A percentile compares a stretch with the other conserved stretches of the same genome.
These are phyloP conservation scores for Melinopterus prodromus DNA, from an alignment of 2,888 invertebrate genomes.

Conservation along the genomic window DNA sequence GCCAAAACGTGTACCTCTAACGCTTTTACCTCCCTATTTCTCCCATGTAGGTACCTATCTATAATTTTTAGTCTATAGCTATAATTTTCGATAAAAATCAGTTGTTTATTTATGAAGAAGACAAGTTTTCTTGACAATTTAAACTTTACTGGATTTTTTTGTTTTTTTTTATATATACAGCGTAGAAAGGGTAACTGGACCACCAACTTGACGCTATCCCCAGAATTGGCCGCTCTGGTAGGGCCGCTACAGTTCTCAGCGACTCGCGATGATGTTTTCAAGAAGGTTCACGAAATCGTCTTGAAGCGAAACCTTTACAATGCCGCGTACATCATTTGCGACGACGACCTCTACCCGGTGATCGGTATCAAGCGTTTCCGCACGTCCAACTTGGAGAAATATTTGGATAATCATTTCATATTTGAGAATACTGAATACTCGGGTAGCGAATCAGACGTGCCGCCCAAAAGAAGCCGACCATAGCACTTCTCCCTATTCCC, in stretches of 20 bases:
- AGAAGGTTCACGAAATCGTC: constrained; percentile 88
- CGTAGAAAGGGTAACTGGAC: constrained; percentile 75
- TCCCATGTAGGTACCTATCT: too few species aligned
- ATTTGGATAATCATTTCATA: constrained; percentile 89
- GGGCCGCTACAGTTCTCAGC: constrained; percentile 75
- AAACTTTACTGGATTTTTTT: not conserved
- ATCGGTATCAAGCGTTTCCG: constrained; percentile 93
- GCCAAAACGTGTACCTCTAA: too few species aligned
- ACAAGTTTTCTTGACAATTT: too few species aligned
- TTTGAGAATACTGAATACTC: constrained; percentile 58
- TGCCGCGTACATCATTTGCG: constrained; percentile 94
- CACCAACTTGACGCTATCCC: constrained; percentile 82
- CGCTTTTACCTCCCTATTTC: too few species aligned
- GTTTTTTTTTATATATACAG: constrained; percentile 38
- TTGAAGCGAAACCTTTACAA: constrained; percentile 90
- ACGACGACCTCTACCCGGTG: constrained; percentile 87
- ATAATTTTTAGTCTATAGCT: too few species aligned
- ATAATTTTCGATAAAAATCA: too few species aligned
- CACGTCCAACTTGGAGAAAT: constrained; percentile 97
- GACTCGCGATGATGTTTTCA: constrained; percentile 90
- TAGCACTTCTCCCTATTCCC: not conserved
- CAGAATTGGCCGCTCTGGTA: constrained; percentile 84
- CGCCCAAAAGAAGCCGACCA: not conserved
- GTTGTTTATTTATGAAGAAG: too few species aligned
- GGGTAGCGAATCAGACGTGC: not conserved